phyloP scores from a whole-genome alignment of 2,113 vertebrate genomes.

The Elgaria multicarinata region DNA sequence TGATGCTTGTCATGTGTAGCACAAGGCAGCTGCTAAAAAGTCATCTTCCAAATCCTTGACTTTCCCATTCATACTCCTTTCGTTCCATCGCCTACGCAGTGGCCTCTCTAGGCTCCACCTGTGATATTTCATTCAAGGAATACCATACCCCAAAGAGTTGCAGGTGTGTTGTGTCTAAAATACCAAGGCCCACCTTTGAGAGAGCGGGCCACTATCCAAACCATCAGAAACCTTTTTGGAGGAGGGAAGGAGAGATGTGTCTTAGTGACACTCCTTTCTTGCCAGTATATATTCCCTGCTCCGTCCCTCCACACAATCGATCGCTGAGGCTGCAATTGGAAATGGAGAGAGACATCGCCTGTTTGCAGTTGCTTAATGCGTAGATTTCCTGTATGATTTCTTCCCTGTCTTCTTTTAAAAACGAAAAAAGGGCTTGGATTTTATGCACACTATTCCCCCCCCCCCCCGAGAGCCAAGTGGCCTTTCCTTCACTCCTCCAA shows the following conservation, averaged over 20 bases:
- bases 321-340: neutral
- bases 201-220: neutral
- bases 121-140: neutral
- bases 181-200: neutral
- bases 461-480: neutral
- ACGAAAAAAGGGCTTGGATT: neutral
- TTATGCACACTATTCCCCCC: neutral
- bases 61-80: neutral
- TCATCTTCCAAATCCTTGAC: neutral
- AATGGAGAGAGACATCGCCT: neutral
- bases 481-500: neutral
- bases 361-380: neutral
- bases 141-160: neutral
- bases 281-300: neutral
- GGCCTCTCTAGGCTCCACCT: too few relatives aligned
- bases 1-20: neutral
- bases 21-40: neutral
- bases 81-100: neutral
- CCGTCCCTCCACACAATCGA: neutral
- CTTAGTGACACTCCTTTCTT: accelerated
- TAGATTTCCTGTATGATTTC: neutral
- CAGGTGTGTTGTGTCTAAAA: neutral
- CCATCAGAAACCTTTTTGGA: neutral
- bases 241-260: too few relatives aligned
- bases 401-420: neutral